Base-by-base conservation (phyloP, 2,888 invertebrate species). In the Lithophane ornitopus region DNA sequence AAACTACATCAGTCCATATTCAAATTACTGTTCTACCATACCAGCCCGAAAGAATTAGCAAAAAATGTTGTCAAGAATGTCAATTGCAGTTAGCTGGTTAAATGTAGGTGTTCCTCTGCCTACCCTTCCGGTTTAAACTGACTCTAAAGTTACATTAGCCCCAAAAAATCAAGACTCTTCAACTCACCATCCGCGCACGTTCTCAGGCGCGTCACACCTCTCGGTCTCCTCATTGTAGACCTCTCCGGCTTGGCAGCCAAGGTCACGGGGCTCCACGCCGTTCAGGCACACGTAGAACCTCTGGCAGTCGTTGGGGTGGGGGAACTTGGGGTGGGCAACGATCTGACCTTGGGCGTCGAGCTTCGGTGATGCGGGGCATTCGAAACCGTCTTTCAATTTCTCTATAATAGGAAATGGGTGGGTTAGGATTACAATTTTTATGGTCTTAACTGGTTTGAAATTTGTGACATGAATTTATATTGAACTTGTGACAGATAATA, bases 211-310 rank as follows among this genome's bases (percentile, higher is more conserved):
- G 93, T 99, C 99, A 93, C 99, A 99, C 92, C 97, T 97, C 94
- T 98, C 98, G 0, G 97, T 95, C 84, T 98, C 98, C 86, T 98
- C 98, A 92, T 99, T 99, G 97, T 99, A 99, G n/a, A 99, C 99
- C 92, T 98, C 98, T 78, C 99, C 98, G 73, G 98, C 97, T 90
- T 97, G 97, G 95, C 99, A 99, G 52, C 98, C 98, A 83, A 98
- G 97, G 93, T 98, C 98, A 82, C 99, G 97, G n/a, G 99, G 98
- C 87, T 98, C 98, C 46, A 98, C 97, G 22, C 98, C 98, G 93
- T 98, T 98, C 88, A 99, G 95, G 94, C 99, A 99, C 49, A 99
- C 98, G 95, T 98, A 99, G 97, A 99, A 99, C 90, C 98, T 98
- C 94, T 98, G 98, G 95, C 99, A 99, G 94, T 99, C 99, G 52